Evolutionary conservation across 2,888 invertebrate genomes (phyloP).

Genomic region (Ganaspis brasiliensis): DNA sequence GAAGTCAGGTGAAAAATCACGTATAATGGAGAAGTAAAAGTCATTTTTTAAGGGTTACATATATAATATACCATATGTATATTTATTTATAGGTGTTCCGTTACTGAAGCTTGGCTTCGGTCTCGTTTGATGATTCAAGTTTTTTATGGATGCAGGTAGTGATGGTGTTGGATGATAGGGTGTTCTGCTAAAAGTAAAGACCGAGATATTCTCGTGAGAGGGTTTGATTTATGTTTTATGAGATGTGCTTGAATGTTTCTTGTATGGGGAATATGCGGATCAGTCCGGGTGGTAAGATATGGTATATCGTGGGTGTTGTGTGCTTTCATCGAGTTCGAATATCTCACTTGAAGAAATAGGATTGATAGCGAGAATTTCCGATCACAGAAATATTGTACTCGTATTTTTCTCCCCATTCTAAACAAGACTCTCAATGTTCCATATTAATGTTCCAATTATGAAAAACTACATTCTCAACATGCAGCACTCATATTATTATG

Average conservation of each 20-base stretch:
- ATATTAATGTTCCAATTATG: slow-evolving; percentile 10
- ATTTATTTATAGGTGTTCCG: slow-evolving; percentile 21
- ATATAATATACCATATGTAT: not conserved
- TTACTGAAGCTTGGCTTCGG: slow-evolving; percentile 17
- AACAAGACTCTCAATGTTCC: not conserved
- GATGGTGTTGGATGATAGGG: slow-evolving; percentile 26
- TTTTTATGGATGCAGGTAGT: slow-evolving; percentile 28
- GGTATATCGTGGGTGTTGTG: slow-evolving; percentile 26
- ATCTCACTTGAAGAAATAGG: slow-evolving; percentile 18
- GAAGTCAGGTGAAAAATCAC: slow-evolving; percentile 24
- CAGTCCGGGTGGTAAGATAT: slow-evolving; percentile 42
- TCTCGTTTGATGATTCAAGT: slow-evolving; percentile 39
- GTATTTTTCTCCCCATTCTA: not conserved
- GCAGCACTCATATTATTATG: no score
- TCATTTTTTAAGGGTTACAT: not conserved
- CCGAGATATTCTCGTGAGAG: slow-evolving; percentile 23
- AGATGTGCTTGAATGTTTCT: slow-evolving; percentile 39
- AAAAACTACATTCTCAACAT: no score
- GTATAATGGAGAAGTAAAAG: slow-evolving; percentile 5
- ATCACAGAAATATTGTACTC: slow-evolving; percentile 21
- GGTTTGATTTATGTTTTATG: slow-evolving; percentile 33
- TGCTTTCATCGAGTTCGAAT: slow-evolving; percentile 34
- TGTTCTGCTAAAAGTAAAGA: slow-evolving; percentile 28
- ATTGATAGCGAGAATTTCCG: slow-evolving; percentile 17
- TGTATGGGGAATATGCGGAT: slow-evolving; percentile 26